These are phyloP conservation scores for human (Homo sapiens) DNA, from an alignment of 2,113 vertebrate species.

Conservation along the genomic window GRCh38 chrX:18958001-18958500, in stretches of 20 bases:
- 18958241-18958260: not conserved
- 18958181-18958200: not conserved
- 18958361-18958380: not conserved
- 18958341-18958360: not conserved
- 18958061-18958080: too few species aligned
- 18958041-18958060: too few species aligned
- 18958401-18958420: not conserved
- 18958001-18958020: too few species aligned
- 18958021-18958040: too few species aligned
- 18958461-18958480: not conserved
- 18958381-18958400: not conserved
- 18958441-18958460: not conserved
- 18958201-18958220: not conserved
- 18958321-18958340: not conserved
- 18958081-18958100: too few species aligned
- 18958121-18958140: too few species aligned
- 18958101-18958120: too few species aligned
- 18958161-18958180: not conserved
- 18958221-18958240: constrained; percentile 9
- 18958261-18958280: not conserved
- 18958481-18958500: not conserved
- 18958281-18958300: not conserved
- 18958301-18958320: not conserved
- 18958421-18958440: not conserved
- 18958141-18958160: too few species aligned